Evolutionary conservation across 2,888 invertebrate genomes (phyloP).

Genomic region (Lasioglossum lativentre): DNA sequence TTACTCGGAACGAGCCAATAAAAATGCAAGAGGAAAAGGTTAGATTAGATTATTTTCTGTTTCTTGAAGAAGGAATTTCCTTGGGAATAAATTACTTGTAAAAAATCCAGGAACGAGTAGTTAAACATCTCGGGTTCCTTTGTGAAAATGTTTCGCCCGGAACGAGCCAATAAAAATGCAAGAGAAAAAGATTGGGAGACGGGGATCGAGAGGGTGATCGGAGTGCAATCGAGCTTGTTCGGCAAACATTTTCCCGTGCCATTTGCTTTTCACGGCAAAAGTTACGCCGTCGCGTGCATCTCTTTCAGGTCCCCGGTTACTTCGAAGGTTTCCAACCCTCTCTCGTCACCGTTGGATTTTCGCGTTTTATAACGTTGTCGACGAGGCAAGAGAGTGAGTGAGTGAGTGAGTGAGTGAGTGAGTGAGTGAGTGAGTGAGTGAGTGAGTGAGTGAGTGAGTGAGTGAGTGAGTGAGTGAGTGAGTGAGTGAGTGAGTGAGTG

Average conservation of each 20-base stretch:
- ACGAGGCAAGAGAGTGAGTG: background rate
- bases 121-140: background rate
- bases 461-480: background rate
- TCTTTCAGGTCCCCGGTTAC: background rate
- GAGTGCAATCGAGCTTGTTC: slow-evolving; percentile 6
- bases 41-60: background rate
- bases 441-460: background rate
- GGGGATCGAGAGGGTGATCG: background rate
- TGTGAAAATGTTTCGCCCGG: background rate
- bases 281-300: slow-evolving; percentile 2
- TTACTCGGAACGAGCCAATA: background rate
- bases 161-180: background rate
- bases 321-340: background rate
- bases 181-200: background rate
- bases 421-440: background rate
- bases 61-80: background rate
- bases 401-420: background rate
- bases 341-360: background rate
- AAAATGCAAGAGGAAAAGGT: background rate
- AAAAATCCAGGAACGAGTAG: background rate
- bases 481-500: background rate
- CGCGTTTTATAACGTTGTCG: slow-evolving; percentile 1
- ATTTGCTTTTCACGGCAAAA: slow-evolving; percentile 3
- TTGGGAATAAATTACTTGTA: background rate
- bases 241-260: slow-evolving; percentile 13